A percentile compares a stretch with the other conserved stretches of the same genome.
Evolutionary conservation across 1,140 invertebrate genomes (phyloP).

Genomic region (Periplaneta americana): DNA sequence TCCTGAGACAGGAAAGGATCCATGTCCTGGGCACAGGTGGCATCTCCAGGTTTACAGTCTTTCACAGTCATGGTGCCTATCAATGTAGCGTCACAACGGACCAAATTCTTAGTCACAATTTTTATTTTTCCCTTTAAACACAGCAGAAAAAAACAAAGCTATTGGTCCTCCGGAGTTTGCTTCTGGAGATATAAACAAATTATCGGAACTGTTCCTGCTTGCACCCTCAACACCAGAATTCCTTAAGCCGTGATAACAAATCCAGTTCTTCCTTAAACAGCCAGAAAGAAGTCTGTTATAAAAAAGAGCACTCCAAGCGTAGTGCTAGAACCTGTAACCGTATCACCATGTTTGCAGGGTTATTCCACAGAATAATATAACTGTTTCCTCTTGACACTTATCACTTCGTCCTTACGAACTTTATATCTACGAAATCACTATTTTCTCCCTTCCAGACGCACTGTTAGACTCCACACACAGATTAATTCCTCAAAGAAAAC

Average conservation of each 20-base stretch:
- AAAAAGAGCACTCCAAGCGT: neutral
- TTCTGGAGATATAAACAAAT: neutral
- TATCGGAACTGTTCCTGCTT: neutral
- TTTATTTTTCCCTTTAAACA: neutral
- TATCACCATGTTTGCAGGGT: no score
- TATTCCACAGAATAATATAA: neutral
- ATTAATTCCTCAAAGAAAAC: neutral
- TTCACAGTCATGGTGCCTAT: constrained; percentile 15
- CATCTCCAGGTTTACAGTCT: constrained; percentile 7
- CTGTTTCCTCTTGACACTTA: neutral
- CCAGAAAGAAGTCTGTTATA: neutral
- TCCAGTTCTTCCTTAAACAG: neutral
- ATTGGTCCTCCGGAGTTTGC: no score
- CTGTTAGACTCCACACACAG: neutral
- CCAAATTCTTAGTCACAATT: neutral
- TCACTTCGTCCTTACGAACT: neutral
- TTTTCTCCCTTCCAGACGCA: neutral
- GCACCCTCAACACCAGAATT: neutral
- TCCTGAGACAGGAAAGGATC: constrained; percentile 14
- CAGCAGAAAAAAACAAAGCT: no score
- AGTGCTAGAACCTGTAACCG: neutral
- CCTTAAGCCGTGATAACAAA: neutral
- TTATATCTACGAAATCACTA: neutral
- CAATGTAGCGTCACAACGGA: neutral
- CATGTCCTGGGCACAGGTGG: constrained; percentile 3